Evolutionary conservation across 2,113 vertebrate genomes (phyloP).

Genomic region (Microtus pennsylvanicus): DNA sequence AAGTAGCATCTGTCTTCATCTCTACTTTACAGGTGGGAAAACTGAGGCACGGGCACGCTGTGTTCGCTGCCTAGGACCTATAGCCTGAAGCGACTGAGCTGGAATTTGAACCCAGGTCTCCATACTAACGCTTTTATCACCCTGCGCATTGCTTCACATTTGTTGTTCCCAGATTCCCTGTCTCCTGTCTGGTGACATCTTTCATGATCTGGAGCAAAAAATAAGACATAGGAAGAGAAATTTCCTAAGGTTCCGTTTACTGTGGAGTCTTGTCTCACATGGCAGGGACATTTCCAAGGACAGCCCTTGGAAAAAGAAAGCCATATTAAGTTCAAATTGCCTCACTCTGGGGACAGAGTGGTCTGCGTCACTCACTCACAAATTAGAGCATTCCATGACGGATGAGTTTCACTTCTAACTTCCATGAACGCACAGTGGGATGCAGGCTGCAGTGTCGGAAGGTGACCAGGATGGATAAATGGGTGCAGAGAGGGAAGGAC

Average conservation of each 20-base stretch:
- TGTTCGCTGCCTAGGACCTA: neutral
- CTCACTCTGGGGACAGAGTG: neutral
- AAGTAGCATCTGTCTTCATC: neutral
- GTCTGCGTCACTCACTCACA: neutral
- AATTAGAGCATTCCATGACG: too few species aligned
- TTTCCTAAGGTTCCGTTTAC: constrained; percentile 42
- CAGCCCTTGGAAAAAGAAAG: constrained; percentile 29
- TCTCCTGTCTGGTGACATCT: neutral
- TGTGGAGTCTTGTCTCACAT: neutral
- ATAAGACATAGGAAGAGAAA: neutral
- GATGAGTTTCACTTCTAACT: constrained; percentile 8
- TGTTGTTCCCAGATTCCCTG: neutral
- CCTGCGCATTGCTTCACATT: neutral
- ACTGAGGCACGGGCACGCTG: neutral
- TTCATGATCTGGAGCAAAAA: neutral
- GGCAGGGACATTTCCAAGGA: constrained; percentile 16
- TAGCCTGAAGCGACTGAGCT: neutral
- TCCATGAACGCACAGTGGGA: neutral
- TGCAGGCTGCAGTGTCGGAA: neutral
- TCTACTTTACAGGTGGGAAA: neutral
- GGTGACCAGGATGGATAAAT: neutral
- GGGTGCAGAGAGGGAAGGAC: neutral
- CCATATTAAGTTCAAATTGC: neutral
- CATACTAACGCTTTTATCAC: neutral
- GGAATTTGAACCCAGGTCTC: neutral